Conservation (phyloP, 2,113 vertebrate genomes). For the Takifugu bimaculatus region DNA sequence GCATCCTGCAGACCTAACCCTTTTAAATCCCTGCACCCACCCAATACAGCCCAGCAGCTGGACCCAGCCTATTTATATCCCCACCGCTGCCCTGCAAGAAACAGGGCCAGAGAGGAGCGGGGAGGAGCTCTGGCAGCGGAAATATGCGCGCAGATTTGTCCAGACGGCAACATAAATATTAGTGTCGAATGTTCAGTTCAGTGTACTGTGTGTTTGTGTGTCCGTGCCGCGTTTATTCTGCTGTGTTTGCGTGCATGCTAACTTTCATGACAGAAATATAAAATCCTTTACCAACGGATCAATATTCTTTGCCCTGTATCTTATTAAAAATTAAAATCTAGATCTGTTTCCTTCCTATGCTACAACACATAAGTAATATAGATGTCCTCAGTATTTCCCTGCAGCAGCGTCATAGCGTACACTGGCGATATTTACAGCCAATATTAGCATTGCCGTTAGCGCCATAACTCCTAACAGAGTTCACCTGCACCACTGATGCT, state of each 20-base stretch:
- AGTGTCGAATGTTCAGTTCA: neutral
- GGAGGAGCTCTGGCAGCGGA: slow-evolving; percentile 27
- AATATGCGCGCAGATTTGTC: slow-evolving; percentile 36
- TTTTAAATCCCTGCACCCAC: neutral
- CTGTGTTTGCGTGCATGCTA: neutral
- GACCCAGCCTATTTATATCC: slow-evolving; percentile 60
- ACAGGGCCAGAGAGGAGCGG: slow-evolving; percentile 30
- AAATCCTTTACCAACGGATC: slow-evolving; percentile 2
- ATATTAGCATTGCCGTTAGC: no score
- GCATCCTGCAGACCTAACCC: slow-evolving; percentile 32
- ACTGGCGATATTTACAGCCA: no score
- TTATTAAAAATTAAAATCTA: neutral
- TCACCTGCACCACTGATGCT: no score
- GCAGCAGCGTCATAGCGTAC: neutral
- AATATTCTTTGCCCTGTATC: slow-evolving; percentile 17
- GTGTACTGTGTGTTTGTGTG: neutral
- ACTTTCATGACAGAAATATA: neutral
- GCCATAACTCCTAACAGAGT: no score
- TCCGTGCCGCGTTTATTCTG: neutral
- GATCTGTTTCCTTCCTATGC: slow-evolving; percentile 23
- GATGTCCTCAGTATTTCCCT: slow-evolving; percentile 1
- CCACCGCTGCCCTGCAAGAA: slow-evolving; percentile 51
- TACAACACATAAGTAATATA: slow-evolving; percentile 9
- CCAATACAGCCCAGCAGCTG: slow-evolving; percentile 61
- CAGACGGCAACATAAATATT: slow-evolving; percentile 33